Evolutionary conservation across 2,888 invertebrate species (phyloP), one percentile per base, ranked within the genome.

Genomic region (Catocala nupta): DNA sequence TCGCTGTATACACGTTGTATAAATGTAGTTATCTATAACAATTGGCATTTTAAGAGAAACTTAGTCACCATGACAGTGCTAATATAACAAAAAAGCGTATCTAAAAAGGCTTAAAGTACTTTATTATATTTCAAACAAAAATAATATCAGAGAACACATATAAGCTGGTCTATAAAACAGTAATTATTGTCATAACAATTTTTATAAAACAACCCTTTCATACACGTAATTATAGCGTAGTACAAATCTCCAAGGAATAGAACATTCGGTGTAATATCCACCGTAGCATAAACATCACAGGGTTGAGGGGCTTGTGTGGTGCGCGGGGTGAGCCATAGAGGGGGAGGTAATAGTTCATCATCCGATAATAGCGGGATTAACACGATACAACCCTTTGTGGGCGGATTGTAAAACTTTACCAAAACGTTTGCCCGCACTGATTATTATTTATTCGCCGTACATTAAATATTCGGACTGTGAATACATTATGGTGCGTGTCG

Each of bases 321-420:
- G 57, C 58, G 69, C 45, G 61, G 70, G 69, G 69, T 67, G 65
- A 44, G 47, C n/a, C 58, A 62, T 49, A 73, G 63, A 52, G 62
- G 63, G 70, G 69, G 76, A 63, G 65, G 80, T 86, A 87, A 87
- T 88, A 88, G 86, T 87, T 85, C 85, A 86, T 90, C 85, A 91
- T 89, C 90, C 87, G 81, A 88, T 92, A 92, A 92, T 91, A 88
- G 88, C 74, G 75, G 91, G 92, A 92, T 93, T 92, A 92, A 85
- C 87, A 82, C 87, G 83, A 83, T 80, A 78, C 87, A 93, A 92
- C 93, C 92, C 93, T 92, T 93, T 93, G 90, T 88, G 91, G 89
- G 84, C 77, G 87, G 87, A 81, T 87, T 82, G 83, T 84, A 89
- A 90, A 92, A 89, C 88, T 88, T 83, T 70, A 80, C 71, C 89